Evolutionary conservation across 2,888 invertebrate species (phyloP).

Genomic region (Amblyjoppa fuscipennis): DNA sequence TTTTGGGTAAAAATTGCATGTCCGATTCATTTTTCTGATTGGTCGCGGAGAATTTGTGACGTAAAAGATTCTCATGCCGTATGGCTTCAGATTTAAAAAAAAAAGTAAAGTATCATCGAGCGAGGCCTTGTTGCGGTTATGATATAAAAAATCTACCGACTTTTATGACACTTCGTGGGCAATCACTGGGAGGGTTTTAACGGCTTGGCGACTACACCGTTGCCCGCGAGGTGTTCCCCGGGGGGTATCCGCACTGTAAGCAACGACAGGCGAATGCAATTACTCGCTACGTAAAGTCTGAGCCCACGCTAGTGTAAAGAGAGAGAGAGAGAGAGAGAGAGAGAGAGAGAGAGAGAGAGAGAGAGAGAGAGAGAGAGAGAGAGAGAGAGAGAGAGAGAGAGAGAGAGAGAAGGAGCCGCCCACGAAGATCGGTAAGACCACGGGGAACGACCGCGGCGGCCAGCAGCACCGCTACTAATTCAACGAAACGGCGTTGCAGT

Average conservation of each 20-base stretch:
- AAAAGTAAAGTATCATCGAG: slow-evolving; percentile 1
- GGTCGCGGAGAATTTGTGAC: neutral
- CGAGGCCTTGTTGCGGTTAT: slow-evolving; percentile 16
- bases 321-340: slow-evolving; percentile 24
- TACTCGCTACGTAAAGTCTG: slow-evolving; percentile 70
- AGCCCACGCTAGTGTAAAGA: slow-evolving; percentile 29
- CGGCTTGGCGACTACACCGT: slow-evolving; percentile 35
- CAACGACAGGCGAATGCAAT: slow-evolving; percentile 66
- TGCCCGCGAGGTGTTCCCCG: slow-evolving; percentile 26
- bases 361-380: slow-evolving; percentile 27
- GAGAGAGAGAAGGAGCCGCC: slow-evolving; percentile 48
- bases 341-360: too few relatives aligned
- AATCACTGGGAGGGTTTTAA: slow-evolving; percentile 17
- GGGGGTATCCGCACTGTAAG: slow-evolving; percentile 38
- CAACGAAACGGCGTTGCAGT: slow-evolving; percentile 53
- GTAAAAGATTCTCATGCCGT: neutral
- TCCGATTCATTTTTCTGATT: too few relatives aligned
- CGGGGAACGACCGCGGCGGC: slow-evolving; percentile 12
- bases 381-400: slow-evolving; percentile 24
- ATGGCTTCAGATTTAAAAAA: neutral
- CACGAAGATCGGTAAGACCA: slow-evolving; percentile 52
- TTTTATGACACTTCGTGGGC: slow-evolving; percentile 46
- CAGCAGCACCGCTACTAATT: slow-evolving; percentile 50
- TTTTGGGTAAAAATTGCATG: too few relatives aligned
- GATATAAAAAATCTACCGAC: slow-evolving; percentile 38